phyloP scores from a whole-genome alignment of 2,797 vertebrate genomes.

The Chrysocyon brachyurus region DNA sequence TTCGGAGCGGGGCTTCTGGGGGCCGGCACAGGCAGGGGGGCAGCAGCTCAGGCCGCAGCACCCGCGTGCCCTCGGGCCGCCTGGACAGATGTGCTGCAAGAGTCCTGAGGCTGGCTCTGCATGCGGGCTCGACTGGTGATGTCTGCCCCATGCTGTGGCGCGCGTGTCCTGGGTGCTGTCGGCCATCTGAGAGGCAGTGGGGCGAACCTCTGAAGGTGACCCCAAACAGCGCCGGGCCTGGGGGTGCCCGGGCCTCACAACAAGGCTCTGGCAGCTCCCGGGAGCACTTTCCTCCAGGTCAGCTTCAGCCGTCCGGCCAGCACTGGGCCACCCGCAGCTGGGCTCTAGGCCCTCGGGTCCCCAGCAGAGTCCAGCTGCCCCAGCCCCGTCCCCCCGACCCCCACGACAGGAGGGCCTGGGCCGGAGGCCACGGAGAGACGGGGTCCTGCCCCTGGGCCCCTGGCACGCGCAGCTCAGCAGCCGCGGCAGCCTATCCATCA shows the following conservation, averaged over 20 bases:
- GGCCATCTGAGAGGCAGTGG: too few species aligned
- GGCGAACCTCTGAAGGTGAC: too few species aligned
- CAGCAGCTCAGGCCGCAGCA: too few species aligned
- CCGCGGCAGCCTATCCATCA: background rate
- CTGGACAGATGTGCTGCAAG: background rate
- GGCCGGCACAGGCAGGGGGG: background rate
- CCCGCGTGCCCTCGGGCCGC: background rate
- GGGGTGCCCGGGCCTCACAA: background rate
- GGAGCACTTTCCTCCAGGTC: background rate
- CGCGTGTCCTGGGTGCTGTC: too few species aligned
- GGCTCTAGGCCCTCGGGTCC: background rate
- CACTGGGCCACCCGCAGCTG: background rate
- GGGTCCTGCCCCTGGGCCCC: background rate
- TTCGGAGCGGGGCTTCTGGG: background rate
- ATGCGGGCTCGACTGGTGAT: fast-evolving
- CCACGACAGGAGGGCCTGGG: background rate
- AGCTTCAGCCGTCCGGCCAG: fast-evolving
- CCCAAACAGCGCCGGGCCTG: background rate
- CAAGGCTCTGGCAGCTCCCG: background rate
- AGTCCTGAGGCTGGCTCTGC: background rate
- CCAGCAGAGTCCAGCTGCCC: background rate
- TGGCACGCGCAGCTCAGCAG: fast-evolving
- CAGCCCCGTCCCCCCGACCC: background rate
- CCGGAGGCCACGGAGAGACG: background rate
- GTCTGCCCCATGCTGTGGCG: background rate